Evolutionary conservation across 2,113 vertebrate species (phyloP), one percentile per base, ranked within the genome.

Genomic region (Atherinomorus stipes): DNA sequence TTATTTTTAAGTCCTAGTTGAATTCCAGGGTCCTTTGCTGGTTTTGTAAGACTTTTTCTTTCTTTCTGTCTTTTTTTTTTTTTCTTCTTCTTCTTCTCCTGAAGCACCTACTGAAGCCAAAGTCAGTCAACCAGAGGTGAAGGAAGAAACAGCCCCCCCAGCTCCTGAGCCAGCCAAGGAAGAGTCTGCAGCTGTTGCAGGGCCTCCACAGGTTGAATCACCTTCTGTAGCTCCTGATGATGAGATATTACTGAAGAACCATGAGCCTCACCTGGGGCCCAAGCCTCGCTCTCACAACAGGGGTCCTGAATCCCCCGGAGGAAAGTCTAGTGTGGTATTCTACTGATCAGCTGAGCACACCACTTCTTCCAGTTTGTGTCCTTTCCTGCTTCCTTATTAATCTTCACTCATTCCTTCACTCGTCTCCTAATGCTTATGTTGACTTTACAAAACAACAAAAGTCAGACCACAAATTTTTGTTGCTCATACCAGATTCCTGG

Each of bases 251-350:
- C 79, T 87, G 6, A 97, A 98, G 89, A 95, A 93, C 76, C 97
- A 98, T 0, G 97, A 99, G 86, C 98, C 98, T 64, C 94, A 95
- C 21, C 86, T 99, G 60, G 98, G 97, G 22, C 96, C 97, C 0
- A 90, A 90, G 66, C 98, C 96, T 25, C 96, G 97, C 22, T 97
- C 97, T 0, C 98, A 99, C 91, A 99, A 99, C 95, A 95, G 96
- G n/a, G 91, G 98, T 99, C 65, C 94, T 99, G 51, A 98, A 98
- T 64, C 98, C 98, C 0, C 98, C 28, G 6, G 28, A 28, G 28
- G 28, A 4, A 28, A 28, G 6, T 28, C 28, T 28, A 28, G 28
- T 28, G 28, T 28, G 28, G 6, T 28, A 28, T 28, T 28, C 3
- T 28, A 28, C 28, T 28, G 28, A 28, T 28, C 28, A 28, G 28